A percentile compares a stretch with the other conserved stretches of the same genome.
Evolutionary conservation across 2,797 vertebrate genomes (phyloP).

Genomic region (Hypotaenidia okinawae): DNA sequence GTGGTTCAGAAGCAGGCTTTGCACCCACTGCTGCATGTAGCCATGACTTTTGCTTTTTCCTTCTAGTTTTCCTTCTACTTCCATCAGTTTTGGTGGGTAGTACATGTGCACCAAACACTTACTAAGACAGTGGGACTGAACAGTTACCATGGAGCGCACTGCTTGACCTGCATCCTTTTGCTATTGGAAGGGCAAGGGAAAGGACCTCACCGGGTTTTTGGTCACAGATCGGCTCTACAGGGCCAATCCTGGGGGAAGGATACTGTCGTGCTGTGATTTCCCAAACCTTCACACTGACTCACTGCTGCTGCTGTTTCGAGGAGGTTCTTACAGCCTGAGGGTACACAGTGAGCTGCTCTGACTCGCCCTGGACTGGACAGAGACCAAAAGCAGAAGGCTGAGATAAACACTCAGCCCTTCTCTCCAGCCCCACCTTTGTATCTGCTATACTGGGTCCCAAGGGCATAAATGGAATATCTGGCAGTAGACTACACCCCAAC

Average conservation of each 20-base stretch:
- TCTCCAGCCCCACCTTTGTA: not conserved
- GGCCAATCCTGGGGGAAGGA: not conserved
- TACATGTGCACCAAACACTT: not conserved
- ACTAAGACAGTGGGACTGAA: not conserved
- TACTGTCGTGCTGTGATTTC: not conserved
- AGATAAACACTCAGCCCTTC: not conserved
- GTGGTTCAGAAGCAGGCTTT: not conserved
- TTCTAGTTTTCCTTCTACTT: not conserved
- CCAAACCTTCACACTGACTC: not conserved
- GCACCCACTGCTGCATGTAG: rapidly evolving
- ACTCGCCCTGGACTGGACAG: not conserved
- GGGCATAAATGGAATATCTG: not conserved
- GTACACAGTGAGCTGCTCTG: not conserved
- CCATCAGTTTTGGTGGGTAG: not conserved
- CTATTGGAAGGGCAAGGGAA: not conserved
- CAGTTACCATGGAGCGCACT: not conserved
- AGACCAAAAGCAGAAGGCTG: not conserved
- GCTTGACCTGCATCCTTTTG: not conserved
- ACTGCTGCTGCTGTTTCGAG: not conserved
- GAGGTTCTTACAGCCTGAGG: not conserved
- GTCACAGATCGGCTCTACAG: not conserved
- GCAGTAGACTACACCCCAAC: not conserved
- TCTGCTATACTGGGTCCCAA: not conserved
- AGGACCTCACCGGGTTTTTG: not conserved
- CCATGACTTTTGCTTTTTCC: not conserved